Base-by-base conservation (phyloP, 2,113 vertebrate genomes). In the Gavialis gangeticus region DNA sequence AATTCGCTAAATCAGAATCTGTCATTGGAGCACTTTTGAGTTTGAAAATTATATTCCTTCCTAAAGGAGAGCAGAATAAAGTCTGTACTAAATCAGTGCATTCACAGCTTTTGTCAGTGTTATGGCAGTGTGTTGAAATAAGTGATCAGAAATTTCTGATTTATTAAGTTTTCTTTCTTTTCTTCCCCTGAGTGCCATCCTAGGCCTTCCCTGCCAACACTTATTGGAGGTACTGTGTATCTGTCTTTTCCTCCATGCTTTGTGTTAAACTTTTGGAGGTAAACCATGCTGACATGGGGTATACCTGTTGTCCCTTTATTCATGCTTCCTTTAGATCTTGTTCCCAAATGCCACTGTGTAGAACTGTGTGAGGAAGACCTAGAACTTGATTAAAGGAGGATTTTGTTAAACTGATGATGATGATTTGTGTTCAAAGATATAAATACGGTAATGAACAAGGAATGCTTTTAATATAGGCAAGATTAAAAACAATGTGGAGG, bases 361-460 rank as follows among this genome's bases (percentile, higher is more conserved):
- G 30, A 37, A 34, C 21, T 71, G 37, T 46, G 19, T 4, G 30
- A 19, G 19, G 22, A n/a, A 71, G 30, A 71, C 34, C 11, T 71
- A 71, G 12, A 71, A 37, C 21, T 71, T 71, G 34, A 71, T 71
- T 22, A 71, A 71, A 71, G 18, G 21, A n/a, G 30, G 37, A 71
- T 37, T 69, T 69, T 69, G 30, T 69, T 69, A 69, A 69, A 37
- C 12, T 69, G n/a, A 18, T 34, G 34, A 34, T 67, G 12, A 18
- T 19, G 22, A 34, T 69, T 69, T 69, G 67, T 69, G 19, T 34
- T 19, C 21, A 18, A 57, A 79, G 28, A 28, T 79, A 6, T 28
- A 0, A 0, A 0, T 79, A 54, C 84, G 1, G 14, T 87, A 25
- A 80, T 12, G 63, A 83, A 34, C 6, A 27, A 2, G 3, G 1